These are phyloP conservation scores for Liparis tanakae DNA, from an alignment of 2,797 vertebrate genomes.

Conservation along the genomic window DNA sequence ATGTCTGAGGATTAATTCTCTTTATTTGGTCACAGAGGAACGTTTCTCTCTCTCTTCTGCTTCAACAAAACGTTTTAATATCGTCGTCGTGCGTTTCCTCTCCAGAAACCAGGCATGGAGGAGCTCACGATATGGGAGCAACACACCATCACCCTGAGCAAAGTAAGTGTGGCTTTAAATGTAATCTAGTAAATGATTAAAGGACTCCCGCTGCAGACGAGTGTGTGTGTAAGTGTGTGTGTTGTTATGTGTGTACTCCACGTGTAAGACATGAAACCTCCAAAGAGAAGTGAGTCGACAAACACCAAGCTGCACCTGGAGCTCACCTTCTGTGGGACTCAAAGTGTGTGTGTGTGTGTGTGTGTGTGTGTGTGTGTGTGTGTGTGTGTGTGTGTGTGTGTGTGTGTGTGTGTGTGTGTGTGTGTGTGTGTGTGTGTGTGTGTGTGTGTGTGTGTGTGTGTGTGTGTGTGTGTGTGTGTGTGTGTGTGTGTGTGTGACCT, in stretches of 20 bases:
- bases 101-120: constrained; percentile 89
- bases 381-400: too few relatives aligned
- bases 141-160: constrained; percentile 89
- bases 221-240: too few relatives aligned
- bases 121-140: constrained; percentile 97
- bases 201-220: too few relatives aligned
- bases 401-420: too few relatives aligned
- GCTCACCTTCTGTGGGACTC: too few relatives aligned
- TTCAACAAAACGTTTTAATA: neutral
- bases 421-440: too few relatives aligned
- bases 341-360: too few relatives aligned
- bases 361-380: too few relatives aligned
- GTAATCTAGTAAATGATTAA: too few relatives aligned
- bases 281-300: neutral
- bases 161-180: constrained; percentile 80
- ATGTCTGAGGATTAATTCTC: neutral
- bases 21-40: neutral
- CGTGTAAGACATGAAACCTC: neutral
- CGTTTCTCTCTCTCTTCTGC: neutral
- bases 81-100: neutral
- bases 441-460: too few relatives aligned
- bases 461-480: too few relatives aligned
- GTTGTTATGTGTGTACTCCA: too few relatives aligned
- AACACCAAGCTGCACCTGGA: constrained; percentile 1
- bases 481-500: constrained; percentile 1